Conservation (phyloP, 2,888 invertebrate species). For the Portevinia maculata region DNA sequence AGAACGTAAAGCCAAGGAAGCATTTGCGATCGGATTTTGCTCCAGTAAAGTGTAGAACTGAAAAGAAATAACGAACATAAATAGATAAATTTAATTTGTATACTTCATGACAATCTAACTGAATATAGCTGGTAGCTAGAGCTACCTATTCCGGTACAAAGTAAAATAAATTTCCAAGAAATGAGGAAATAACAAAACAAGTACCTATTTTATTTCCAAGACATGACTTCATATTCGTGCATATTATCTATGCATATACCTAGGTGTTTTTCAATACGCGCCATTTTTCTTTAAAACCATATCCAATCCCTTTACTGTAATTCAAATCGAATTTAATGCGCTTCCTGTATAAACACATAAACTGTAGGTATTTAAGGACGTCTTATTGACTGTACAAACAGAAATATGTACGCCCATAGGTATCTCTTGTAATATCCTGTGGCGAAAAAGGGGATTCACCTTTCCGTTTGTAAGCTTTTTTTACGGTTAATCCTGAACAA, state of each 20-base stretch:
- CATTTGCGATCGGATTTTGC: slow-evolving; percentile 88
- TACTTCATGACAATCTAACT: neutral
- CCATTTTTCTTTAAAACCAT: slow-evolving; percentile 20
- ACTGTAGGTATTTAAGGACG: slow-evolving; percentile 32
- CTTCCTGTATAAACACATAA: slow-evolving; percentile 27
- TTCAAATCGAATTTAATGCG: slow-evolving; percentile 56
- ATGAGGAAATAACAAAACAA: too few relatives aligned
- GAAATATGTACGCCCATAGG: slow-evolving; percentile 55
- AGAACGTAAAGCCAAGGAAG: slow-evolving; percentile 88
- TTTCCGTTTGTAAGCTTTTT: slow-evolving; percentile 36
- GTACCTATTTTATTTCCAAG: too few relatives aligned
- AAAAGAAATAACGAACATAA: slow-evolving; percentile 83
- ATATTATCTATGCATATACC: too few relatives aligned
- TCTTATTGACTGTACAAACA: slow-evolving; percentile 21
- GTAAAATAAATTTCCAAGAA: too few relatives aligned
- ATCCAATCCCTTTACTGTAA: slow-evolving; percentile 28
- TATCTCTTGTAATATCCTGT: slow-evolving; percentile 47
- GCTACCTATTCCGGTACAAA: too few relatives aligned
- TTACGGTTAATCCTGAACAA: slow-evolving; percentile 44
- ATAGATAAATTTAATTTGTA: neutral
- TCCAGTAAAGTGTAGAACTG: slow-evolving; percentile 92
- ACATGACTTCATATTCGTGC: too few relatives aligned
- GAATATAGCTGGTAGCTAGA: too few relatives aligned
- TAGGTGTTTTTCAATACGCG: too few relatives aligned
- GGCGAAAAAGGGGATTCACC: slow-evolving; percentile 49